phyloP scores from a whole-genome alignment of 1,140 invertebrate genomes.

The Drosophila setifemur region DNA sequence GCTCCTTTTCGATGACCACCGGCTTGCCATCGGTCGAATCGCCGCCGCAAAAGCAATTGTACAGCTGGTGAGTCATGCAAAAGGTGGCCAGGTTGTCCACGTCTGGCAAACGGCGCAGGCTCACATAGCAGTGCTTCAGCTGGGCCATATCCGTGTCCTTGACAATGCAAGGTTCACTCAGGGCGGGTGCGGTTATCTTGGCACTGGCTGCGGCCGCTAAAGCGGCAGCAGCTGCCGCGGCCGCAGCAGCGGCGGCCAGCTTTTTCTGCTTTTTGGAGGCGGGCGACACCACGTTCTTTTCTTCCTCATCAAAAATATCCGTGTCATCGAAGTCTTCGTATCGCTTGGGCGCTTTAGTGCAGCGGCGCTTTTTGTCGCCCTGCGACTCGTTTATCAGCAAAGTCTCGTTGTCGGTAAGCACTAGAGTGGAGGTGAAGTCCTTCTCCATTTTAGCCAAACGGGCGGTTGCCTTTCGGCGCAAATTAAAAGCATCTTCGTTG shows the following conservation, averaged over 20 bases:
- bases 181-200: not conserved
- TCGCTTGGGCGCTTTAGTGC: slow-evolving; percentile 75
- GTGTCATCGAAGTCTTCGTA: slow-evolving; percentile 74
- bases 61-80: slow-evolving; percentile 79
- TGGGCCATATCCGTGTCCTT: slow-evolving; percentile 54
- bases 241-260: slow-evolving; percentile 9
- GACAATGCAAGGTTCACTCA: slow-evolving; percentile 42
- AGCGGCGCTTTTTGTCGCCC: slow-evolving; percentile 76
- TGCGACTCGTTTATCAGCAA: slow-evolving; percentile 74
- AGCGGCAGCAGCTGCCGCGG: slow-evolving; percentile 1
- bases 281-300: not conserved
- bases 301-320: slow-evolving; percentile 49
- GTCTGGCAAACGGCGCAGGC: slow-evolving; percentile 53
- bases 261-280: slow-evolving; percentile 29
- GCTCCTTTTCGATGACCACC: slow-evolving; percentile 65
- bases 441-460: slow-evolving; percentile 78
- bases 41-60: slow-evolving; percentile 80
- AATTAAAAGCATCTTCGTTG: slow-evolving; percentile 74
- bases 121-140: slow-evolving; percentile 69
- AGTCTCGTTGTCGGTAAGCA: slow-evolving; percentile 77
- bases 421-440: slow-evolving; percentile 77
- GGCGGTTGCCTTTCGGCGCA: slow-evolving; percentile 72
- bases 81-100: slow-evolving; percentile 66
- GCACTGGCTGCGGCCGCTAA: not conserved
- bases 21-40: slow-evolving; percentile 55